phyloP scores from a whole-genome alignment of 2,888 invertebrate species.

The Formica aserva region DNA sequence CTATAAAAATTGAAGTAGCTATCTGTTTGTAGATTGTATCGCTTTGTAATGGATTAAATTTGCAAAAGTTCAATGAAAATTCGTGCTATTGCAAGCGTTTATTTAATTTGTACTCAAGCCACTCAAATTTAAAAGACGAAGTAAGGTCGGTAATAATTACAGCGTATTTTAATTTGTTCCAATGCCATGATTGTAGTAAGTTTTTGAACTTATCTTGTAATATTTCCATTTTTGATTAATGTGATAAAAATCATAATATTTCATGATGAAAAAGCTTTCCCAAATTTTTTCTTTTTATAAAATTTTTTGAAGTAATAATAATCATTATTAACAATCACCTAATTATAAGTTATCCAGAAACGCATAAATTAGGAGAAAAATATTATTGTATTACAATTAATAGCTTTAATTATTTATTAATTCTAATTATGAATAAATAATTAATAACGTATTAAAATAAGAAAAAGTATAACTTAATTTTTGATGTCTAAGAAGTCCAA shows the following conservation, averaged over 20 bases:
- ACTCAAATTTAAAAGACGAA: background rate
- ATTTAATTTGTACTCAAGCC: background rate
- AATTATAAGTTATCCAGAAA: background rate
- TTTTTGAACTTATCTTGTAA: background rate
- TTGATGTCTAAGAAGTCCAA: background rate
- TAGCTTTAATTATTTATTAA: background rate
- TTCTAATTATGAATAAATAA: background rate
- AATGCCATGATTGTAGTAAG: background rate
- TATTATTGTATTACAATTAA: background rate
- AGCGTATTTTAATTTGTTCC: slow-evolving; percentile 13
- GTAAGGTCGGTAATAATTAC: background rate
- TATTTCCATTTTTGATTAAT: background rate
- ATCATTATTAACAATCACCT: background rate
- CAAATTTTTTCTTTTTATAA: background rate
- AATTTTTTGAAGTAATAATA: too few species aligned
- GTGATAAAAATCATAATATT: background rate
- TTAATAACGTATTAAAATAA: background rate
- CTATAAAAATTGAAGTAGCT: slow-evolving; percentile 5
- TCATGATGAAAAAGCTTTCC: background rate
- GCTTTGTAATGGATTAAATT: slow-evolving; percentile 11
- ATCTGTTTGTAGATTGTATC: background rate
- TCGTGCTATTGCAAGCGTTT: background rate
- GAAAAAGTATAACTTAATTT: background rate
- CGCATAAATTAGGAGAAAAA: background rate
- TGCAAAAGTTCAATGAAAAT: slow-evolving; percentile 24